phyloP scores from a whole-genome alignment of 2,113 vertebrate species.

The Phoenicopterus ruber region DNA sequence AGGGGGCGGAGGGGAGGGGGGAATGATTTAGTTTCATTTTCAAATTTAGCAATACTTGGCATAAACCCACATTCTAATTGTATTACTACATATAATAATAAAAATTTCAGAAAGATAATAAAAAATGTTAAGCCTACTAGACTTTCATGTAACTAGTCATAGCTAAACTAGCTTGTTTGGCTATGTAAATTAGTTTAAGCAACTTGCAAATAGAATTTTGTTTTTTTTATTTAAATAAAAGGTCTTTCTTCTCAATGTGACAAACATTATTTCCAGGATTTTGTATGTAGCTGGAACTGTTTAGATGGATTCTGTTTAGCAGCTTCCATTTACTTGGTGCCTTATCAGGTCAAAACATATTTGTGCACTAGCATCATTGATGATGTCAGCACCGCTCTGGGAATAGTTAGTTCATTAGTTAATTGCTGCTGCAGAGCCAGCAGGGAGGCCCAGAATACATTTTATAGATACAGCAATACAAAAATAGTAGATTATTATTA shows the following conservation, averaged over 20 bases:
- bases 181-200: background rate
- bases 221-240: background rate
- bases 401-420: constrained; percentile 67
- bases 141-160: background rate
- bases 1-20: too few relatives aligned
- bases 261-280: background rate
- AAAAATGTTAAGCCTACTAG: background rate
- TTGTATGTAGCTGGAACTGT: background rate
- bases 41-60: background rate
- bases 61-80: background rate
- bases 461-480: constrained; percentile 64
- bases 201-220: background rate
- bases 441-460: constrained; percentile 59
- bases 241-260: background rate
- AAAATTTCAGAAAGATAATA: background rate
- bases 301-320: constrained; percentile 10
- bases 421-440: constrained; percentile 63
- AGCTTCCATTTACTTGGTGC: constrained; percentile 25
- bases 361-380: constrained; percentile 41
- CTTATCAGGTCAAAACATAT: constrained; percentile 59
- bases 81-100: background rate
- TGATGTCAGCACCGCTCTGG: constrained; percentile 48
- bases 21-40: background rate
- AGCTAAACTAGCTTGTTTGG: background rate
- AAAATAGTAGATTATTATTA: constrained; percentile 60